phyloP scores from a whole-genome alignment of 2,797 vertebrate genomes.

The Amblyraja radiata region DNA sequence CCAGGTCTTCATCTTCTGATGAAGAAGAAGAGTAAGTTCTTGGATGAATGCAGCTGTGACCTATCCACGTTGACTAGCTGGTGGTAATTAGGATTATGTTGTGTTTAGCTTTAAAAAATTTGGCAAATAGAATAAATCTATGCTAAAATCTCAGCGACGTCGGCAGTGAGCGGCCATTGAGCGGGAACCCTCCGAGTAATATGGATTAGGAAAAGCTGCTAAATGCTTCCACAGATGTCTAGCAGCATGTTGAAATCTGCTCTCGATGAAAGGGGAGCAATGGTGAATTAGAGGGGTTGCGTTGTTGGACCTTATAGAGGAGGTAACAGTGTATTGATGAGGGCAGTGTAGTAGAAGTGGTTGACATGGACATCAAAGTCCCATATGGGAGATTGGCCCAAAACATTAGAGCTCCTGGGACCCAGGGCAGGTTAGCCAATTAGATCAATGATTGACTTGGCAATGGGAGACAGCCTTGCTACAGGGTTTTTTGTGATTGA shows the following conservation, averaged over 20 bases:
- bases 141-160: neutral
- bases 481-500: too few species aligned
- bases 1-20: conserved; percentile 83
- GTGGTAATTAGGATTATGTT: neutral
- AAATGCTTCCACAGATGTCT: neutral
- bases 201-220: neutral
- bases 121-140: neutral
- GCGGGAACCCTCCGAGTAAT: neutral
- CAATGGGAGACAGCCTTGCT: too few species aligned
- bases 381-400: too few species aligned
- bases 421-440: too few species aligned
- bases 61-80: neutral
- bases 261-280: neutral
- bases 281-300: neutral
- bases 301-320: neutral
- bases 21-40: conserved; percentile 91
- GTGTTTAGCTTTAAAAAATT: too few species aligned
- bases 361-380: too few species aligned
- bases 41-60: neutral
- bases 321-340: too few species aligned
- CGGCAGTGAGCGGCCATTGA: neutral
- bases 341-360: too few species aligned
- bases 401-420: too few species aligned
- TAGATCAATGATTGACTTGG: too few species aligned
- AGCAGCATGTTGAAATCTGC: too few species aligned